These are phyloP conservation scores for Torymus tubicola DNA, from an alignment of 2,888 invertebrate genomes.

Conservation along the genomic window DNA sequence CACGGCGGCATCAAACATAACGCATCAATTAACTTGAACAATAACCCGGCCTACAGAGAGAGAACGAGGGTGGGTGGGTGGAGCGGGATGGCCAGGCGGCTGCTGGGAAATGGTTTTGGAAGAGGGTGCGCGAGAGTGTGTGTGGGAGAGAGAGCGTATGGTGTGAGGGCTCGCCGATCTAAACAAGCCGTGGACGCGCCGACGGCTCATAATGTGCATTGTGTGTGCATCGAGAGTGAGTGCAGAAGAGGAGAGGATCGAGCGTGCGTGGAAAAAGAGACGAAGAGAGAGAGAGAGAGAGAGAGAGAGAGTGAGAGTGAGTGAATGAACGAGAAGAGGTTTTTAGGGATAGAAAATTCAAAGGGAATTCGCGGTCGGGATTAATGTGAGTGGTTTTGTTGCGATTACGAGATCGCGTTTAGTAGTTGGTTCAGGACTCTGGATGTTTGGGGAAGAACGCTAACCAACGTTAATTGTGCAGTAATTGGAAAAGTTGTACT, in stretches of 20 bases:
- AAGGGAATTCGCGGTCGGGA: too few relatives aligned
- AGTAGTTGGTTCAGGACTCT: too few relatives aligned
- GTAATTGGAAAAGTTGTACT: too few relatives aligned
- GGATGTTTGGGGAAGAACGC: too few relatives aligned
- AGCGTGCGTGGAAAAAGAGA: too few relatives aligned
- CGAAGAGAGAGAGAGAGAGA: background rate
- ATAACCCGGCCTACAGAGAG: slow-evolving; percentile 65
- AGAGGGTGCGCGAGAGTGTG: slow-evolving; percentile 22
- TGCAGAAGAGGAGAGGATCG: background rate
- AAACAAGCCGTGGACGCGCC: slow-evolving; percentile 39
- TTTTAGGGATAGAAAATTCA: too few relatives aligned
- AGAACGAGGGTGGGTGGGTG: slow-evolving; percentile 7
- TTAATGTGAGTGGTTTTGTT: too few relatives aligned
- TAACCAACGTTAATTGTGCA: too few relatives aligned
- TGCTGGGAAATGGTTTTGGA: slow-evolving; percentile 27
- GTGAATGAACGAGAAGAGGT: too few relatives aligned
- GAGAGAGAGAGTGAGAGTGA: background rate
- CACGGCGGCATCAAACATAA: slow-evolving; percentile 76
- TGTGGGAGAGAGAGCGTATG: background rate
- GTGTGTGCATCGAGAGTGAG: slow-evolving; percentile 15
- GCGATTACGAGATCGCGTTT: too few relatives aligned
- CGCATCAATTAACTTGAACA: slow-evolving; percentile 77
- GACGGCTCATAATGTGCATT: slow-evolving; percentile 35
- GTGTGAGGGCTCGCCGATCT: slow-evolving; percentile 35
- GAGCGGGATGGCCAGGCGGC: too few relatives aligned